phyloP scores from a whole-genome alignment of 2,113 vertebrate genomes.

The Sorex araneus region DNA sequence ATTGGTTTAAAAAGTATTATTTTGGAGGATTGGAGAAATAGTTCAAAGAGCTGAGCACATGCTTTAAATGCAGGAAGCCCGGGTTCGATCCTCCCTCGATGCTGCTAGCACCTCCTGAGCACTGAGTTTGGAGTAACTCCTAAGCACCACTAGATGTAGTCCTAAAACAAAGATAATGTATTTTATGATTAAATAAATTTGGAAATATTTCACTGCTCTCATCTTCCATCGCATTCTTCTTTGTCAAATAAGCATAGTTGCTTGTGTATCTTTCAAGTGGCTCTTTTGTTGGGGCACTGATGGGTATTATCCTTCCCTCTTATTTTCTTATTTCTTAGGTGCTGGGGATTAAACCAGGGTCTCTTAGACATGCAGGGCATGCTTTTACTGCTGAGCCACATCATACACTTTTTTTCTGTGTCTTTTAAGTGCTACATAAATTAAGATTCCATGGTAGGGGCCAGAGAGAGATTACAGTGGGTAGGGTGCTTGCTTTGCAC shows the following conservation, averaged over 20 bases:
- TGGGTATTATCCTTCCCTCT: neutral
- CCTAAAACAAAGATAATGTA: neutral
- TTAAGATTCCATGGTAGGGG: neutral
- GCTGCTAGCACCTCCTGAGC: neutral
- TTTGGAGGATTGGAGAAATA: too few relatives aligned
- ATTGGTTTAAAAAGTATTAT: too few relatives aligned
- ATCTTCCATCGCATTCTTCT: neutral
- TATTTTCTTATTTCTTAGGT: neutral
- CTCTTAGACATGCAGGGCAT: neutral
- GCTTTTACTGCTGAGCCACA: neutral
- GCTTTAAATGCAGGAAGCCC: too few relatives aligned
- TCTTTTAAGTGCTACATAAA: neutral
- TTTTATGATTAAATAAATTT: slow-evolving; percentile 14
- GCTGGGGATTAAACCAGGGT: too few relatives aligned
- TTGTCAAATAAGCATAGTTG: neutral
- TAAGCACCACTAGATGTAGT: too few relatives aligned
- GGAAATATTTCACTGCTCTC: neutral
- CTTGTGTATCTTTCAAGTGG: slow-evolving; percentile 1
- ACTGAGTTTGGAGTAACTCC: neutral
- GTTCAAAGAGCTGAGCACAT: too few relatives aligned
- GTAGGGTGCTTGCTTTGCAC: too few relatives aligned
- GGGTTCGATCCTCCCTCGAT: too few relatives aligned
- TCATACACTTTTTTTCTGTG: neutral
- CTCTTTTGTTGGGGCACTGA: neutral
- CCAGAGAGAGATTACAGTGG: too few relatives aligned